These are phyloP conservation scores for Urocolius indicus DNA, from an alignment of 2,113 vertebrate genomes.

Conservation along the genomic window DNA sequence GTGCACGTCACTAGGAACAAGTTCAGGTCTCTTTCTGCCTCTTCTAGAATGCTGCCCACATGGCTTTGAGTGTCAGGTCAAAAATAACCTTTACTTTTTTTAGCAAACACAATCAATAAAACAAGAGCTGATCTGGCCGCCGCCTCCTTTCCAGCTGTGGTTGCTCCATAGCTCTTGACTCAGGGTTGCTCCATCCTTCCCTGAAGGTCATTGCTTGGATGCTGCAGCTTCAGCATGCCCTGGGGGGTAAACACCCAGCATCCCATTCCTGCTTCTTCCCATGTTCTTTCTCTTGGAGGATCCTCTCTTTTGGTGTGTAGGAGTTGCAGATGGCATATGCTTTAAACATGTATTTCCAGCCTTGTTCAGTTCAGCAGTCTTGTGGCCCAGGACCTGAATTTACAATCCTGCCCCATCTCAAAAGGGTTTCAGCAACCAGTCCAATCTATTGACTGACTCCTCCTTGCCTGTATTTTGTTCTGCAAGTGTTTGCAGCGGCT, in stretches of 20 bases:
- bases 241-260: background rate
- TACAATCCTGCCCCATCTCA: background rate
- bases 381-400: background rate
- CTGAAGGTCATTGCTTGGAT: background rate
- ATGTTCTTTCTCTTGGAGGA: background rate
- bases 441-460: background rate
- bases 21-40: background rate
- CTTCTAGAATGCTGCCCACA: constrained; percentile 1
- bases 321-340: background rate
- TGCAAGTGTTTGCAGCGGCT: background rate
- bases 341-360: background rate
- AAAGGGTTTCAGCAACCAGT: background rate
- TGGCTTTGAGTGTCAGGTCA: constrained; percentile 35
- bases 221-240: background rate
- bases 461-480: constrained; percentile 20
- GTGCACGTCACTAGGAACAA: background rate
- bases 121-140: constrained; percentile 48
- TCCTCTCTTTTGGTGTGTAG: background rate
- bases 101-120: constrained; percentile 56
- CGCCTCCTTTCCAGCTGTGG: constrained; percentile 12
- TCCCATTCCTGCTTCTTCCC: background rate
- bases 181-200: background rate
- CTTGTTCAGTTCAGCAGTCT: background rate
- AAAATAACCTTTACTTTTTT: constrained; percentile 62
- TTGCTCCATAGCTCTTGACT: constrained; percentile 21